Evolutionary conservation across 2,113 vertebrate species (phyloP).

Genomic region (Trichomycterus rosablanca): DNA sequence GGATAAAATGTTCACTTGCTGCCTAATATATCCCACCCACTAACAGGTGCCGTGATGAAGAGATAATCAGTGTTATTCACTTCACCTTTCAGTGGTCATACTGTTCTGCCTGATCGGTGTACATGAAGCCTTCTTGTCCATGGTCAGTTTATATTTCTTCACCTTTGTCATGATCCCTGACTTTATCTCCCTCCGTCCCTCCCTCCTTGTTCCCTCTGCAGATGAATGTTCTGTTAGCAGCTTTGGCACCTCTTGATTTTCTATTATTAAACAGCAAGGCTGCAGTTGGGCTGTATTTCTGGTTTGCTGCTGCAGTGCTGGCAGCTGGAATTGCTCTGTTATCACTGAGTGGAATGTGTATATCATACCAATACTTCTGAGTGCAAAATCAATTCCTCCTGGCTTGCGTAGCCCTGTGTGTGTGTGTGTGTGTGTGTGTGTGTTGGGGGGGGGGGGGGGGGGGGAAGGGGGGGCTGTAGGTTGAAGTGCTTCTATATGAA

Average conservation of each 20-base stretch:
- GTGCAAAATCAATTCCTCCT: constrained; percentile 49
- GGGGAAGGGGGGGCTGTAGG: constrained; percentile 9
- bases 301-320: constrained; percentile 37
- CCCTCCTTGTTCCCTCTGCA: constrained; percentile 49
- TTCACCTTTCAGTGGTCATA: too few relatives aligned
- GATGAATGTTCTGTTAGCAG: constrained; percentile 58
- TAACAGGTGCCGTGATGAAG: too few relatives aligned
- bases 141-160: background rate
- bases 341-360: constrained; percentile 54
- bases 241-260: constrained; percentile 59
- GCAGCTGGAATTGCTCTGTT: constrained; percentile 55
- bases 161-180: constrained; percentile 16
- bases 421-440: constrained; percentile 35
- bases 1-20: too few relatives aligned
- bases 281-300: constrained; percentile 49
- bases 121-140: background rate
- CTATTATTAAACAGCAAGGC: constrained; percentile 59
- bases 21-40: too few relatives aligned
- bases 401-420: background rate
- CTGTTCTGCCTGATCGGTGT: too few relatives aligned
- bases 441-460: too few relatives aligned
- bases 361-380: constrained; percentile 50
- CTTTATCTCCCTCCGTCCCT: constrained; percentile 31
- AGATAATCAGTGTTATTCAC: too few relatives aligned
- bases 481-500: constrained; percentile 19